Evolutionary conservation across 1,140 invertebrate genomes (phyloP), one percentile per base, ranked within the genome.

Genomic region (Portunus trituberculatus): DNA sequence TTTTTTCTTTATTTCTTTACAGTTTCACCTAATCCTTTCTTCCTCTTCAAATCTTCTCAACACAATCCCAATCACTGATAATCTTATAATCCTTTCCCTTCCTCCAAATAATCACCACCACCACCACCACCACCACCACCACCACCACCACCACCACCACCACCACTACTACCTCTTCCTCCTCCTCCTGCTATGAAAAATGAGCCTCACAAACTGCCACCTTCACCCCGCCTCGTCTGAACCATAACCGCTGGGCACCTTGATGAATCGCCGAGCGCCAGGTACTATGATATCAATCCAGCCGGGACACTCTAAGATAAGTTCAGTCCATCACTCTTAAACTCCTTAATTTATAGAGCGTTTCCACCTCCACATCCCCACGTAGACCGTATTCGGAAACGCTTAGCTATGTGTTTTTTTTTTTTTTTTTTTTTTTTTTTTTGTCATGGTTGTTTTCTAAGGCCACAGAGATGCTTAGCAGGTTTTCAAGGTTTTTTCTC

Each of bases 91-190:
- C 45, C 45, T 25, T 28, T 48, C n/a, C 14, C 10, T 25, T 29
- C 46, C 45, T 46, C n/a, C n/a, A 45, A 7, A 16, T 87, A 14
- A 31, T 39, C 39, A n/a, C 83, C 46, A 12, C 83, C 83, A 20
- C 86, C 86, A 89, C 87, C 87, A 89, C 87, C 87, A 89, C 87
- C 52, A 88, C 84, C 84, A 88, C 93, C 84, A 48, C 20, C 28
- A 89, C 20, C 45, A 31, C 84, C 84, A 46, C 84, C 48, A 28
- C 39, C 46, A 86, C 83, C 32, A 86, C 83, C 92, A 32, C 84
- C 20, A 20, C 31, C 84, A 46, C 45, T 14, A 31, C 32, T 31
- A 45, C 93, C 93, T 32, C 28, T 84, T 48, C 84, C 93, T 16
- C 28, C 83, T 67, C 16, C 32, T 12, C 48, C 93, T 48, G 14